Conservation (phyloP, 2,113 vertebrate species). For the Zapornia atra region DNA sequence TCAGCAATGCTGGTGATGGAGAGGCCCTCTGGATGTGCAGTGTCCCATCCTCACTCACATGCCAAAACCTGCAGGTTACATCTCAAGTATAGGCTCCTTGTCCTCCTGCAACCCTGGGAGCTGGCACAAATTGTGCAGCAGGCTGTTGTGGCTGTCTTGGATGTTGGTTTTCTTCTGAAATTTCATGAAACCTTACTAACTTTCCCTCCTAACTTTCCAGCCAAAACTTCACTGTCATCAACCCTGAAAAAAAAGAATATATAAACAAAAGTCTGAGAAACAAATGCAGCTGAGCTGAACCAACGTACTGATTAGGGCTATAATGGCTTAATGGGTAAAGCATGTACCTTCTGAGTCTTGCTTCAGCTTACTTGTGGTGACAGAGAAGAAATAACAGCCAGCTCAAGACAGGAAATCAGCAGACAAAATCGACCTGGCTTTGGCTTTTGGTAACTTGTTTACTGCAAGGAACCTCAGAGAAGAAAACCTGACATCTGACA, state of each 20-base stretch:
- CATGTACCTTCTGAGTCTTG: neutral
- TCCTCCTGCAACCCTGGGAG: neutral
- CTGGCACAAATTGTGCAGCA: neutral
- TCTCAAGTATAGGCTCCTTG: neutral
- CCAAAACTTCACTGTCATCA: neutral
- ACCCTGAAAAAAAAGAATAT: constrained; percentile 6
- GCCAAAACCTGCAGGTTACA: neutral
- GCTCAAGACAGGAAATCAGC: neutral
- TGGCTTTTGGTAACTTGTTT: neutral
- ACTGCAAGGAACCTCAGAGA: neutral
- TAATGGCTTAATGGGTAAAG: neutral
- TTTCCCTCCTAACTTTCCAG: neutral
- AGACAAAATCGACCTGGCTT: neutral
- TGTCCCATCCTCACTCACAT: neutral
- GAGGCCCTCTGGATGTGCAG: neutral
- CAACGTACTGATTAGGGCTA: neutral
- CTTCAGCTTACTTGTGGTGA: neutral
- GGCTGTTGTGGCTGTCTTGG: neutral
- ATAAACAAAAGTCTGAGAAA: neutral
- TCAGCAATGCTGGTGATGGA: neutral
- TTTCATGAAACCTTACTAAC: constrained; percentile 1
- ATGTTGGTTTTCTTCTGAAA: neutral
- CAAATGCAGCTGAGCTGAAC: neutral
- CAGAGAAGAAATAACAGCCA: neutral
- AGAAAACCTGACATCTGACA: neutral